Conservation (phyloP, 2,797 vertebrate genomes). For the Ctenochaetus hawaiiensis region DNA sequence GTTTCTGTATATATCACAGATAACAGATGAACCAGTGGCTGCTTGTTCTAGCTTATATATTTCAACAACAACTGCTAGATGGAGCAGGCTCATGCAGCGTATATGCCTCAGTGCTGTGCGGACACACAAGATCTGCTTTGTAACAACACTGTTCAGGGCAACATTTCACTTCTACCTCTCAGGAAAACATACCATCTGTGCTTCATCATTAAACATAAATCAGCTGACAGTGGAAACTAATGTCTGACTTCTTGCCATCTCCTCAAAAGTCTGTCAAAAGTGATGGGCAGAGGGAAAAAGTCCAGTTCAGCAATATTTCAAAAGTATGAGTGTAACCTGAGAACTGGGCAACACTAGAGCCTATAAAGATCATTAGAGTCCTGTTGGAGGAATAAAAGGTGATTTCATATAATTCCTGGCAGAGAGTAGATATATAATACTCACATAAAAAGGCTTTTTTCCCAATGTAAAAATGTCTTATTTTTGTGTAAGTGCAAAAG, state of each 20-base stretch:
- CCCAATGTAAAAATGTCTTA: conserved; percentile 15
- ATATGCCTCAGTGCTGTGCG: background rate
- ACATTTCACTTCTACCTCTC: conserved; percentile 15
- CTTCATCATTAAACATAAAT: conserved; percentile 54
- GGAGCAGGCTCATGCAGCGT: background rate
- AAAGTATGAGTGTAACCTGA: conserved; percentile 60
- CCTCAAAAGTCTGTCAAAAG: conserved; percentile 34
- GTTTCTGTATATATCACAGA: conserved; percentile 48
- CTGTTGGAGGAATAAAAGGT: conserved; percentile 39
- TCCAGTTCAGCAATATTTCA: conserved; percentile 63
- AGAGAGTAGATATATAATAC: conserved; percentile 20
- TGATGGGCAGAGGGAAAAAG: conserved; percentile 30
- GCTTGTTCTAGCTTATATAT: conserved; percentile 38
- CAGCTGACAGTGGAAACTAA: conserved; percentile 46
- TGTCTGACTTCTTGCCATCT: conserved; percentile 36
- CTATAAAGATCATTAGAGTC: conserved; percentile 54
- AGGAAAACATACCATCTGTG: conserved; percentile 19
- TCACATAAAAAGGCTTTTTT: conserved; percentile 34
- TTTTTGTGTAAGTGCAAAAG: conserved; percentile 15
- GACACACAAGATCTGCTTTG: background rate
- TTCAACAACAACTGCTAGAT: background rate
- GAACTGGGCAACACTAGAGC: conserved; percentile 59
- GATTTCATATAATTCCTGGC: conserved; percentile 50
- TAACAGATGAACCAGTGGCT: conserved; percentile 33
- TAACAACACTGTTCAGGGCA: background rate